Conservation (phyloP, 1,140 invertebrate species). For the Bombus huntii region DNA sequence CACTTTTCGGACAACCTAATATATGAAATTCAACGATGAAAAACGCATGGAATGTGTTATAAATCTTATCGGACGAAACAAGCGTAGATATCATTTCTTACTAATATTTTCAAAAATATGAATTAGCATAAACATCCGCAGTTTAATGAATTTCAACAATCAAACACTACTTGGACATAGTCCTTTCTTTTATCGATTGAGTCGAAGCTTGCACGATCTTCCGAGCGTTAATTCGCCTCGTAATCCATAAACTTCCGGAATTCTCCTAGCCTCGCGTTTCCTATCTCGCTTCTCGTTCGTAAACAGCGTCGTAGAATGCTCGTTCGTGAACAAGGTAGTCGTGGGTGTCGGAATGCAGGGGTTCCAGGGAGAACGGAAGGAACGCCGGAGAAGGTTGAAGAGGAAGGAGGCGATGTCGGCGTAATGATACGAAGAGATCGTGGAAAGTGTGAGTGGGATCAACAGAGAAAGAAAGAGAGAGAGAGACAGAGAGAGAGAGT, state of each 20-base stretch:
- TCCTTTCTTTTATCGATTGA: slow-evolving; percentile 19
- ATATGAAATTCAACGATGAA: no score
- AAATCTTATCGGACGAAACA: no score
- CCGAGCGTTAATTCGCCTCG: slow-evolving; percentile 64
- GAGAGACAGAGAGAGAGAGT: not conserved
- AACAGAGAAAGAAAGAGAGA: not conserved
- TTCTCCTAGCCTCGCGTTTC: slow-evolving; percentile 19
- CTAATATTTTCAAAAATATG: no score
- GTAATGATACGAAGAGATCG: slow-evolving; percentile 52
- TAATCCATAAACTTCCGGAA: slow-evolving; percentile 66
- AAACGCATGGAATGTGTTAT: no score
- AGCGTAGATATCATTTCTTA: no score
- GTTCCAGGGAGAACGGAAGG: slow-evolving; percentile 1
- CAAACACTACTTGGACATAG: not conserved
- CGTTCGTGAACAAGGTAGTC: slow-evolving; percentile 39
- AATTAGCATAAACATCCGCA: no score
- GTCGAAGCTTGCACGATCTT: not conserved
- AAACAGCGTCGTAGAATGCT: slow-evolving; percentile 67
- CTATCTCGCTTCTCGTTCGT: slow-evolving; percentile 52
- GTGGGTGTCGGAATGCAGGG: slow-evolving; percentile 17
- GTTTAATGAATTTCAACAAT: no score
- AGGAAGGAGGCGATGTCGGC: slow-evolving; percentile 38
- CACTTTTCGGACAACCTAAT: no score
- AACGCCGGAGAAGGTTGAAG: slow-evolving; percentile 30
- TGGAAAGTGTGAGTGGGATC: slow-evolving; percentile 41